Evolutionary conservation across 92 coral and sea anemone species (phyloP).

Genomic region (Parazoanthus atlanticus): DNA sequence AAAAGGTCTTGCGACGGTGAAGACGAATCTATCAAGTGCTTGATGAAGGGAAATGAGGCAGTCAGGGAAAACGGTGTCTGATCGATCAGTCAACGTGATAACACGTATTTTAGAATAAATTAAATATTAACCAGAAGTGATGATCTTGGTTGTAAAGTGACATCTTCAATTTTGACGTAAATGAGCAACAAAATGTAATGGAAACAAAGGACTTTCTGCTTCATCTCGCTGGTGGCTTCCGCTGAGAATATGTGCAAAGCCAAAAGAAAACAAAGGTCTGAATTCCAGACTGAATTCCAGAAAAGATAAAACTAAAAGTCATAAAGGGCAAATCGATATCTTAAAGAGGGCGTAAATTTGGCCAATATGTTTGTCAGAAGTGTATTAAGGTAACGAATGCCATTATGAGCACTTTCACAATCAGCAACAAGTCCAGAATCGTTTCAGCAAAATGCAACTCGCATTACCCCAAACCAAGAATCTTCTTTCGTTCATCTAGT

Average conservation of each 20-base stretch:
- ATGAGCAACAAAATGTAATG: neutral
- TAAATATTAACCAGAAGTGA: slow-evolving; percentile 70
- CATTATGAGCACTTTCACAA: too few relatives aligned
- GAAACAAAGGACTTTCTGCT: neutral
- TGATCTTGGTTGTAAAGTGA: slow-evolving; percentile 34
- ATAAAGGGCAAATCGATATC: neutral
- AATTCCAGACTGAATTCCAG: neutral
- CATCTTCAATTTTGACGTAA: slow-evolving; percentile 7
- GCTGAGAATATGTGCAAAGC: neutral
- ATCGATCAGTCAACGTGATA: slow-evolving; percentile 30
- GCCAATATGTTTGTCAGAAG: too few relatives aligned
- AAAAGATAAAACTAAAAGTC: neutral
- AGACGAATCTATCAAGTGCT: neutral
- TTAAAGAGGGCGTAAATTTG: too few relatives aligned
- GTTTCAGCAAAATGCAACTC: too few relatives aligned
- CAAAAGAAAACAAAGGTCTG: neutral
- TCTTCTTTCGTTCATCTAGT: too few relatives aligned
- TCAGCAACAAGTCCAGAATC: too few relatives aligned
- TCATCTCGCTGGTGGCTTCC: neutral
- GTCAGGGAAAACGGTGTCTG: slow-evolving; percentile 25
- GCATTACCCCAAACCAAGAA: too few relatives aligned
- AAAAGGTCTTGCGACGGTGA: neutral
- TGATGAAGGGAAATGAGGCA: slow-evolving; percentile 26
- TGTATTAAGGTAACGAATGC: too few relatives aligned
- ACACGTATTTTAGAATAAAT: slow-evolving; percentile 80